Conservation (phyloP, 1,140 invertebrate genomes). For the Hyposmocoma kahamanoa region DNA sequence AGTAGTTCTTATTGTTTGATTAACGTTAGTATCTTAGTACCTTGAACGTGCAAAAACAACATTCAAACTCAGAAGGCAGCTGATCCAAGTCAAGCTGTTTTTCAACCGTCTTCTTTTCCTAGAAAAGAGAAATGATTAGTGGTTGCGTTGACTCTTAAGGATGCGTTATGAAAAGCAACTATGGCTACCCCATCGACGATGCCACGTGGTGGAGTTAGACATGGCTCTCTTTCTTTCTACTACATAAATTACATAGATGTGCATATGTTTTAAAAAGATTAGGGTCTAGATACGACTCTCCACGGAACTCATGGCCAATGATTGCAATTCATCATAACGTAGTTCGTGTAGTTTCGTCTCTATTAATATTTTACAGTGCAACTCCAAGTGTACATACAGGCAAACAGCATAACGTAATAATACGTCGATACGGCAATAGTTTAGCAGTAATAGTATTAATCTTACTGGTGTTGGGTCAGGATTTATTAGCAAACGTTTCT, state of each 20-base stretch:
- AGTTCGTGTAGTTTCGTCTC: neutral
- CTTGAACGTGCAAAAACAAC: slow-evolving; percentile 96
- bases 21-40: slow-evolving; percentile 78
- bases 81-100: slow-evolving; percentile 75
- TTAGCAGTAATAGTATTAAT: slow-evolving; percentile 12
- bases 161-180: no score
- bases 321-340: neutral
- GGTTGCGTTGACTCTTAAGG: no score
- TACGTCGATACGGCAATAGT: slow-evolving; percentile 1
- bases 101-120: slow-evolving; percentile 78
- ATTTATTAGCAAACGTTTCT: slow-evolving; percentile 72
- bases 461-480: slow-evolving; percentile 71
- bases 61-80: slow-evolving; percentile 93
- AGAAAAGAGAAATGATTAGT: slow-evolving; percentile 68
- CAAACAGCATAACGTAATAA: neutral
- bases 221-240: no score
- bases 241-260: no score
- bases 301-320: no score
- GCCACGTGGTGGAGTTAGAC: no score
- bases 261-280: no score
- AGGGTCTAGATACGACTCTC: no score
- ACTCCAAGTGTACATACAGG: neutral
- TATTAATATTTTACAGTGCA: neutral
- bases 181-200: neutral
- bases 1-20: no score